Conservation (phyloP, 2,888 invertebrate genomes). For the Nebria salina region DNA sequence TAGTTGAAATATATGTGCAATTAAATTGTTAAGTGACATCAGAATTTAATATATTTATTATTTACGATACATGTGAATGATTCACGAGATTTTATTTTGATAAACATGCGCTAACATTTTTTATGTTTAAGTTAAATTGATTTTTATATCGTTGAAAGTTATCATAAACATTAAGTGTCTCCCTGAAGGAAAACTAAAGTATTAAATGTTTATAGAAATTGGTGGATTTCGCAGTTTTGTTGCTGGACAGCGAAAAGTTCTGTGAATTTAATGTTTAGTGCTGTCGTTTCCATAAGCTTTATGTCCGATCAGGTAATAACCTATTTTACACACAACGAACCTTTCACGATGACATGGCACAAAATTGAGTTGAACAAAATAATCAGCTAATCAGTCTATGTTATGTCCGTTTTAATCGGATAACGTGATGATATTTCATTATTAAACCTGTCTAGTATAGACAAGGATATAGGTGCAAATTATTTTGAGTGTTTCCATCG, state of each 20-base stretch:
- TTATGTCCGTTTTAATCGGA: neutral
- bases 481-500: neutral
- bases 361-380: conserved; percentile 1
- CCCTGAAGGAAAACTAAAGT: neutral
- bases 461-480: neutral
- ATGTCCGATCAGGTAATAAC: neutral
- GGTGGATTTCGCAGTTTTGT: neutral
- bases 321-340: neutral
- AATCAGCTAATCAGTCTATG: neutral
- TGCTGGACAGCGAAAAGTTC: neutral
- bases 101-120: neutral
- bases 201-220: neutral
- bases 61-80: neutral
- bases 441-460: neutral
- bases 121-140: neutral
- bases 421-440: neutral
- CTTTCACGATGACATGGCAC: neutral
- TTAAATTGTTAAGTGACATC: too few species aligned
- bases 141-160: neutral
- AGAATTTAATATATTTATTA: neutral
- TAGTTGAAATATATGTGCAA: too few species aligned
- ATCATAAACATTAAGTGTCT: neutral
- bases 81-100: neutral
- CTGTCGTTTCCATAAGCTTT: neutral
- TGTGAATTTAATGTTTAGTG: neutral